A percentile compares a stretch with the other conserved stretches of the same genome.
These are phyloP conservation scores for Tachyglossus aculeatus DNA, from an alignment of 2,797 vertebrate species.

Conservation along the genomic window DNA sequence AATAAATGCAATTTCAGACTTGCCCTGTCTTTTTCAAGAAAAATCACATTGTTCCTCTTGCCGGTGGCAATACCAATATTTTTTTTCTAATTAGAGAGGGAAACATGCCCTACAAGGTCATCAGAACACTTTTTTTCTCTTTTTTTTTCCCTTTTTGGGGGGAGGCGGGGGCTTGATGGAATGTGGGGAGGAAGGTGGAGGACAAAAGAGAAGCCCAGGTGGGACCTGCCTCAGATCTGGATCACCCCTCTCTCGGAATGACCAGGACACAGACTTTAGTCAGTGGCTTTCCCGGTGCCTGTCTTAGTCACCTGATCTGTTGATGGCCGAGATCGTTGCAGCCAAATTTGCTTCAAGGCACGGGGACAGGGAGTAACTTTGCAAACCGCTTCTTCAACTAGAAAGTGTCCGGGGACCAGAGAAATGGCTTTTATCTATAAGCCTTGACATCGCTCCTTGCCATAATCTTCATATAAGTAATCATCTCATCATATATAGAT, in stretches of 20 bases:
- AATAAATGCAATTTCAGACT: slow-evolving; percentile 69
- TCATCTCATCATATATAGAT: slow-evolving; percentile 83
- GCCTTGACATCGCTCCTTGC: slow-evolving; percentile 76
- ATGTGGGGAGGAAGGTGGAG: slow-evolving; percentile 56
- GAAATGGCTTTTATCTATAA: slow-evolving; percentile 79
- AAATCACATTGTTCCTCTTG: slow-evolving; percentile 52
- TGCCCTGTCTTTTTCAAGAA: slow-evolving; percentile 61
- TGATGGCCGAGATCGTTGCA: slow-evolving; percentile 64
- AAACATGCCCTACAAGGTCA: slow-evolving; percentile 63
- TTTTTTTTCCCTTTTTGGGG: no score
- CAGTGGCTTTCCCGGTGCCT: slow-evolving; percentile 55
- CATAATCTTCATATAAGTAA: slow-evolving; percentile 82
- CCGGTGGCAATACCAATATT: slow-evolving; percentile 35
- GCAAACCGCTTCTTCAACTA: slow-evolving; percentile 69
- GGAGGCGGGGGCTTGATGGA: no score
- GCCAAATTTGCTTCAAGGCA: slow-evolving; percentile 70
- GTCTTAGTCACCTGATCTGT: slow-evolving; percentile 57
- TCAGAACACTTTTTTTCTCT: slow-evolving; percentile 41
- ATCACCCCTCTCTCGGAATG: slow-evolving; percentile 50
- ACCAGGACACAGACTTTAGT: slow-evolving; percentile 20
- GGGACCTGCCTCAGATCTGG: slow-evolving; percentile 14
- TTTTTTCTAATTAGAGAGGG: slow-evolving; percentile 57
- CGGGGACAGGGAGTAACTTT: slow-evolving; percentile 67
- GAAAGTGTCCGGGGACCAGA: slow-evolving; percentile 70
- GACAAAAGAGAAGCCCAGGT: not conserved